A percentile compares a stretch with the other conserved stretches of the same genome.
These are phyloP conservation scores for Vireo griseus DNA, from an alignment of 2,797 vertebrate genomes.

Conservation along the genomic window DNA sequence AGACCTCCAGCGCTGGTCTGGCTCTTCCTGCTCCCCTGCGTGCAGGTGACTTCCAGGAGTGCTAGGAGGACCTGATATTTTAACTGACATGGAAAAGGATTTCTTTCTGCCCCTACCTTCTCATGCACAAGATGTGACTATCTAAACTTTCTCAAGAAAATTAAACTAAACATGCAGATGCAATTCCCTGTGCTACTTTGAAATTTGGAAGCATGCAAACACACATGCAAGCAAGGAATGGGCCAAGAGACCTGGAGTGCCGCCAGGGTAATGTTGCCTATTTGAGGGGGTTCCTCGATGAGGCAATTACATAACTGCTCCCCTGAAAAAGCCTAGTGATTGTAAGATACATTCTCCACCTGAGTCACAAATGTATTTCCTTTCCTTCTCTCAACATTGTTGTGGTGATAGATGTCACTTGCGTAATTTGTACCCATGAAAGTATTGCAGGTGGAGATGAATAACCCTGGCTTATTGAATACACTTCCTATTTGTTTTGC, in stretches of 20 bases:
- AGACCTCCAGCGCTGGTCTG: not conserved
- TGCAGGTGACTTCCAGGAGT: not conserved
- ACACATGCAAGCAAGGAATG: not conserved
- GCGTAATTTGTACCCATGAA: not conserved
- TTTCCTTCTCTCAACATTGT: not conserved
- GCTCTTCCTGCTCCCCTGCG: not conserved
- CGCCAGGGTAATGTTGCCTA: not conserved
- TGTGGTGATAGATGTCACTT: not conserved
- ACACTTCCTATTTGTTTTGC: not conserved
- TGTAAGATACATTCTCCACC: not conserved
- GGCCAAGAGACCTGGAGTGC: not conserved
- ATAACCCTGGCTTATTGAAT: not conserved
- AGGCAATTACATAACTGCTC: not conserved
- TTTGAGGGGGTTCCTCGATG: not conserved
- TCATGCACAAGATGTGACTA: not conserved
- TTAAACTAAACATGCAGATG: not conserved
- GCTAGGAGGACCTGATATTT: not conserved
- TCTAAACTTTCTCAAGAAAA: not conserved
- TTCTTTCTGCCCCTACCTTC: not conserved
- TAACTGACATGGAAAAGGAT: not conserved
- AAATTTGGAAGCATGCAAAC: not conserved
- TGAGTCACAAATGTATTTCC: not conserved
- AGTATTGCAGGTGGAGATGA: not conserved
- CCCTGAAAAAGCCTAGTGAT: not conserved
- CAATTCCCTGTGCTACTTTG: not conserved